A percentile compares a stretch with the other conserved stretches of the same genome.
These are phyloP conservation scores for Alcis repandata DNA, from an alignment of 2,888 invertebrate species.

Conservation along the genomic window DNA sequence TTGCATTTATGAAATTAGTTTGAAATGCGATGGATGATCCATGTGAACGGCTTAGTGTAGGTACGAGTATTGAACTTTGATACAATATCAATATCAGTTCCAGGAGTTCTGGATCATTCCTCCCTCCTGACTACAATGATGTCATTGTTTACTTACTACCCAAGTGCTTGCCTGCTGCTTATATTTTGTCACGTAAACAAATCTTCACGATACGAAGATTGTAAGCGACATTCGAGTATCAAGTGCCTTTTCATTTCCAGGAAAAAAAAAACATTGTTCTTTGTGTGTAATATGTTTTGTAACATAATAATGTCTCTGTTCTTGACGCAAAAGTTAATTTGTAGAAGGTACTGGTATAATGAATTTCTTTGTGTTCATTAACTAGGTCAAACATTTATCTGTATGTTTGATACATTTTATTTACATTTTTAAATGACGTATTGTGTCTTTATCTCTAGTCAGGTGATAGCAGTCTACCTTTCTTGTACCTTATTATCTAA, in stretches of 20 bases:
- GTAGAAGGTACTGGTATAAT: not conserved
- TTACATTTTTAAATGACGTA: too few species aligned
- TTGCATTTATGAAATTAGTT: too few species aligned
- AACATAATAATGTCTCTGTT: not conserved
- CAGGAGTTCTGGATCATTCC: slow-evolving; percentile 13
- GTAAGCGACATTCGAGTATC: not conserved
- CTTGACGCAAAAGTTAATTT: not conserved
- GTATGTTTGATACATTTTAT: not conserved
- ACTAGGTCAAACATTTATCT: not conserved
- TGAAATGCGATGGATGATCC: too few species aligned
- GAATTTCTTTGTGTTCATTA: slow-evolving; percentile 8
- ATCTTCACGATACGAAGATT: not conserved
- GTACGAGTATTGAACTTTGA: too few species aligned
- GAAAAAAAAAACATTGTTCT: slow-evolving; percentile 7
- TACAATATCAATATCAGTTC: not conserved
- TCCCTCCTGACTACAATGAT: slow-evolving; percentile 6
- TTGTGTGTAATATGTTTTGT: not conserved
- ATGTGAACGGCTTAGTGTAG: too few species aligned
- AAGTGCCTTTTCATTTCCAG: slow-evolving; percentile 1
- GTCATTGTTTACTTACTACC: slow-evolving; percentile 22
- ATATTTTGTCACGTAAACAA: not conserved
- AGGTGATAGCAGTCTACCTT: not conserved
- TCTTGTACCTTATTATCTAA: too few species aligned
- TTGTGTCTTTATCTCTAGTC: not conserved
- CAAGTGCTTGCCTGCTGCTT: not conserved